Evolutionary conservation across 2,113 vertebrate species (phyloP), one percentile per base, ranked within the genome.

Genomic region (Scomber scombrus): DNA sequence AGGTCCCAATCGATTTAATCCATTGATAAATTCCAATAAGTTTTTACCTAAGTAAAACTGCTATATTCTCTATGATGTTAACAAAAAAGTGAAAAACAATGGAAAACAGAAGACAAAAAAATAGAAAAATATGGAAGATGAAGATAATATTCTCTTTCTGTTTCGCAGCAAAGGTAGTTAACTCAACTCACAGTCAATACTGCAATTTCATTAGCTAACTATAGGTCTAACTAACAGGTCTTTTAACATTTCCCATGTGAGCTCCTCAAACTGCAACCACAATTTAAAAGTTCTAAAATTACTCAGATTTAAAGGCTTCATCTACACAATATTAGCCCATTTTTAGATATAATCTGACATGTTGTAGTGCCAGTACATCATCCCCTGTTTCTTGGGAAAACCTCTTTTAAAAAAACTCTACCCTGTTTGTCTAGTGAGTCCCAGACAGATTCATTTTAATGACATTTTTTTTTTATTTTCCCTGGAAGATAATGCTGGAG

Each of bases 401-500:
- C 23, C 23, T 26, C 23, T 26, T 26, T 26, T 2, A 26, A 26
- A 23, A 26, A 26, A 26, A 52, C n/a, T 47, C 3, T 8, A 46
- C 51, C 3, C 11, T 9, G 11, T 54, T 46, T 3, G 21, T 19
- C 16, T 2, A 23, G 51, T 60, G 34, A 84, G 61, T 43, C 60
- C 49, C 29, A 56, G 43, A 16, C 57, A 62, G 10, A 75, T 60
- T 64, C 0, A 58, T 75, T 85, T 77, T 75, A 71, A 80, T 72
- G 55, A 26, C 56, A 40, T 4, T 11, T 60, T 31, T 11, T 76
- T 81, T 76, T 78, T 69, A 58, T 74, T 80, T 34, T 76, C 69
- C 67, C 43, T 66, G 29, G 56, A 75, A 80, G 71, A 89, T 67
- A 63, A 75, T 73, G 34, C 63, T 12, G 5, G 57, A 40, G 61